These are phyloP conservation scores for Hyposmocoma kahamanoa DNA, from an alignment of 1,140 invertebrate species.

Conservation along the genomic window DNA sequence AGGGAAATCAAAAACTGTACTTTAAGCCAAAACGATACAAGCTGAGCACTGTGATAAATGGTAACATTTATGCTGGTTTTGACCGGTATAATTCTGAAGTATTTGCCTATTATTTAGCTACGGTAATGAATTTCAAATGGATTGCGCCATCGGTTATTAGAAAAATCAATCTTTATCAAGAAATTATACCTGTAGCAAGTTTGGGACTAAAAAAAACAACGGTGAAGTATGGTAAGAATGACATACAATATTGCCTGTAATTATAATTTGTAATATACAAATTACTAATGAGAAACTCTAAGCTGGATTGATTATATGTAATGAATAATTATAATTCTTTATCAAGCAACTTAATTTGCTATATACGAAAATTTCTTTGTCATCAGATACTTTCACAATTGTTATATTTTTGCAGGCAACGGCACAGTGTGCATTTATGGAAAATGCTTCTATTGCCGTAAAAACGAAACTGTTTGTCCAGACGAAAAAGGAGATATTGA, in stretches of 20 bases:
- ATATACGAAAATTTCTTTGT: no score
- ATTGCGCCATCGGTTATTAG: slow-evolving; percentile 87
- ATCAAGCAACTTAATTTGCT: no score
- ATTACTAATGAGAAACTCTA: no score
- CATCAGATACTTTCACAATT: no score
- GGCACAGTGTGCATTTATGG: slow-evolving; percentile 88
- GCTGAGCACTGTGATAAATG: slow-evolving; percentile 83
- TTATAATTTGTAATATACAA: no score
- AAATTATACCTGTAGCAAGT: slow-evolving; percentile 83
- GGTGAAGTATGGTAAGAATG: slow-evolving; percentile 61
- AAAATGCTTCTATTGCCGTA: slow-evolving; percentile 90
- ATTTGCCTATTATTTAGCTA: slow-evolving; percentile 92
- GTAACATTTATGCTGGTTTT: slow-evolving; percentile 89
- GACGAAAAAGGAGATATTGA: slow-evolving; percentile 80
- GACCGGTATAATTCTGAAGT: slow-evolving; percentile 96
- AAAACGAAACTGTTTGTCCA: slow-evolving; percentile 87
- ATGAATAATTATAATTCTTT: no score
- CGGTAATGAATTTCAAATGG: slow-evolving; percentile 84
- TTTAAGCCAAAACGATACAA: slow-evolving; percentile 95
- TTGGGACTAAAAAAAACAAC: slow-evolving; percentile 77
- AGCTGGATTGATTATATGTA: no score
- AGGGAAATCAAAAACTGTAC: slow-evolving; percentile 84
- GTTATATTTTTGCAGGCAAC: slow-evolving; percentile 48
- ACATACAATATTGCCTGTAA: no score
- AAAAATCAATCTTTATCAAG: slow-evolving; percentile 82